Evolutionary conservation across 1,140 invertebrate genomes (phyloP).

Genomic region (Drosophila sproati): DNA sequence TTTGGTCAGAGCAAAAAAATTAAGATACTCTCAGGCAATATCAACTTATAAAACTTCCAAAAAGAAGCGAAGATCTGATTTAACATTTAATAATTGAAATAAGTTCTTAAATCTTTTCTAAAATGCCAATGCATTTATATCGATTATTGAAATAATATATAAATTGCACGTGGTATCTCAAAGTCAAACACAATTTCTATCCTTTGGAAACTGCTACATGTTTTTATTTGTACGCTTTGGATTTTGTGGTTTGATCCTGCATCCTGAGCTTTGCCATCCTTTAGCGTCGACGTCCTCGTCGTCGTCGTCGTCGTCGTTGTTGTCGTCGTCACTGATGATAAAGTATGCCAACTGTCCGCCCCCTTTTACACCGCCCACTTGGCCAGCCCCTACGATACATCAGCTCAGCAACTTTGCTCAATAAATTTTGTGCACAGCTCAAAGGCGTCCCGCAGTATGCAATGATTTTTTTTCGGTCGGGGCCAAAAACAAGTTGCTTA

Average conservation of each 20-base stretch:
- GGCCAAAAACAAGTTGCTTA: constrained; percentile 73
- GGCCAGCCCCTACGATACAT: constrained; percentile 63
- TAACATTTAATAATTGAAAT: too few relatives aligned
- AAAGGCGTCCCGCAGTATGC: constrained; percentile 75
- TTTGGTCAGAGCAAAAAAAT: too few relatives aligned
- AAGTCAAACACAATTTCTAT: neutral
- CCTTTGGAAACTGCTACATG: neutral
- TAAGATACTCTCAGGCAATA: too few relatives aligned
- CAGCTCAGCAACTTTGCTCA: constrained; percentile 81
- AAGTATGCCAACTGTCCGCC: constrained; percentile 80
- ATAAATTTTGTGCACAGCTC: constrained; percentile 75
- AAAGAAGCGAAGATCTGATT: too few relatives aligned
- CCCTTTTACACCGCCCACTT: constrained; percentile 23
- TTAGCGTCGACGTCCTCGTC: constrained; percentile 53
- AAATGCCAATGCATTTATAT: too few relatives aligned
- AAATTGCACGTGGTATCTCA: neutral
- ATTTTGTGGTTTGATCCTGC: constrained; percentile 83
- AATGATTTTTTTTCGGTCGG: constrained; percentile 62
- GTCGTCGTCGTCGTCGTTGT: constrained; percentile 31
- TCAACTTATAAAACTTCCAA: too few relatives aligned
- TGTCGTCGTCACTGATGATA: constrained; percentile 73
- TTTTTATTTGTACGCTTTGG: constrained; percentile 82
- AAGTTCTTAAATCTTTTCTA: too few relatives aligned
- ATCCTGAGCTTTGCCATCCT: constrained; percentile 62
- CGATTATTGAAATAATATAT: too few relatives aligned